A percentile compares a stretch with the other conserved stretches of the same genome.
Conservation (phyloP, 1,140 invertebrate species). For the Lucilia cuprina region DNA sequence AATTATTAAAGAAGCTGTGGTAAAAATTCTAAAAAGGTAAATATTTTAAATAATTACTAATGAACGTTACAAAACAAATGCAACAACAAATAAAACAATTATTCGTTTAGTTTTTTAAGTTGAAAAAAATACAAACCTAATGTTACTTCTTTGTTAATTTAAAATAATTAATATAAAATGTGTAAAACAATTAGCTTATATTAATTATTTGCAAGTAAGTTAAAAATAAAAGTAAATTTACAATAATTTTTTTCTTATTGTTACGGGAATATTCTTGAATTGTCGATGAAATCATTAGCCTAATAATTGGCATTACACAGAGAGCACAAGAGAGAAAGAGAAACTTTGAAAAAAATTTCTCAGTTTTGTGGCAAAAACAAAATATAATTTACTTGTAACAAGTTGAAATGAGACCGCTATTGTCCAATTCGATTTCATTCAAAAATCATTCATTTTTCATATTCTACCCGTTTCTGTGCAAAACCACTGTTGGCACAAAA, state of each 20-base stretch:
- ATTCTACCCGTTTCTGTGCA: not conserved
- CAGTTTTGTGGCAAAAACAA: not conserved
- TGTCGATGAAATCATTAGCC: slow-evolving; percentile 40
- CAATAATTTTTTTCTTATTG: no score
- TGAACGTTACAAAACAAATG: no score
- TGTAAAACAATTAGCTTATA: no score
- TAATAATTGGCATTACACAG: not conserved
- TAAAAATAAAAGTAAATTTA: not conserved
- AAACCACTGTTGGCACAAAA: not conserved
- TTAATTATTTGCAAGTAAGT: not conserved
- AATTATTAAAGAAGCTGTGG: no score
- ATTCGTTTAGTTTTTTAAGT: no score
- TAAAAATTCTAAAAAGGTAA: not conserved
- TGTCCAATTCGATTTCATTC: not conserved
- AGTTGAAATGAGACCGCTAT: slow-evolving; percentile 8
- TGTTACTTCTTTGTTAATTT: no score
- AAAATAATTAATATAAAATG: no score
- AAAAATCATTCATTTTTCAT: not conserved
- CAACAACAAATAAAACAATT: no score
- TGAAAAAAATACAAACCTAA: no score
- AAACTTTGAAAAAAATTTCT: not conserved
- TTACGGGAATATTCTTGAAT: slow-evolving; percentile 38
- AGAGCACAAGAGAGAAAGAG: not conserved
- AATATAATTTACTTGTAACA: not conserved
- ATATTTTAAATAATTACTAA: not conserved